Evolutionary conservation across 2,113 vertebrate genomes (phyloP).

Genomic region (Triplophysa rosa): DNA sequence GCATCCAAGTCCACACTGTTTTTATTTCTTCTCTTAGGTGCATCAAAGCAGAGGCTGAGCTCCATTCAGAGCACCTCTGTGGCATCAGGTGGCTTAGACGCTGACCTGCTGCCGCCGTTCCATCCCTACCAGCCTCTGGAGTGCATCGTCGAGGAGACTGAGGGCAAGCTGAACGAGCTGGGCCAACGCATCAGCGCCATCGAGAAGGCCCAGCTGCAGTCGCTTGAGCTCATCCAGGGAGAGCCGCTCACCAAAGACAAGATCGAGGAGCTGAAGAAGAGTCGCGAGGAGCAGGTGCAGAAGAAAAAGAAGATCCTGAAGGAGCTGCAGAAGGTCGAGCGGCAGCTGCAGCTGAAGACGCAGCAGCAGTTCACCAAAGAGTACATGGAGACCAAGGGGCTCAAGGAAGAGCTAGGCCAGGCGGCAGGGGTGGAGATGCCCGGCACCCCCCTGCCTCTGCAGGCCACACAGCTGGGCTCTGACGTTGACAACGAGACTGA

Average conservation of each 20-base stretch:
- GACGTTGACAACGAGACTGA: conserved; percentile 80
- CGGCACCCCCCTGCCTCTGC: conserved; percentile 58
- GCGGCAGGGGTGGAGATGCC: conserved; percentile 67
- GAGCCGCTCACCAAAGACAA: conserved; percentile 99
- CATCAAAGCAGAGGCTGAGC: conserved; percentile 93
- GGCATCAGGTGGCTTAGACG: conserved; percentile 73
- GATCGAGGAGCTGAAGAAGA: conserved; percentile 99
- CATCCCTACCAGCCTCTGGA: conserved; percentile 98
- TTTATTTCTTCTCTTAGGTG: conserved; percentile 75
- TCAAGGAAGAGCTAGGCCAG: conserved; percentile 81
- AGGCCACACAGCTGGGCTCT: conserved; percentile 78
- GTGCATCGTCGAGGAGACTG: conserved; percentile 99
- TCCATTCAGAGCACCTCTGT: conserved; percentile 84
- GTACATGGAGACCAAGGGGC: conserved; percentile 97
- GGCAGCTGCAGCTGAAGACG: conserved; percentile 98
- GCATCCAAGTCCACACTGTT: too few relatives aligned
- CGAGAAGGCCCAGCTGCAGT: conserved; percentile 98
- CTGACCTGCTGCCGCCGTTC: conserved; percentile 92
- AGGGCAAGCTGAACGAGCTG: conserved; percentile 98
- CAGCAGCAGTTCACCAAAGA: conserved; percentile 99
- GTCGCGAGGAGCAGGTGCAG: conserved; percentile 98
- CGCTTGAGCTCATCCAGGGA: conserved; percentile 98
- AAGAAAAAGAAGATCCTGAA: conserved; percentile 99
- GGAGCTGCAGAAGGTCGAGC: conserved; percentile 98
- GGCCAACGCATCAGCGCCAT: conserved; percentile 99